These are phyloP conservation scores for Limnephilus marmoratus DNA, from an alignment of 2,888 invertebrate species.

Conservation along the genomic window DNA sequence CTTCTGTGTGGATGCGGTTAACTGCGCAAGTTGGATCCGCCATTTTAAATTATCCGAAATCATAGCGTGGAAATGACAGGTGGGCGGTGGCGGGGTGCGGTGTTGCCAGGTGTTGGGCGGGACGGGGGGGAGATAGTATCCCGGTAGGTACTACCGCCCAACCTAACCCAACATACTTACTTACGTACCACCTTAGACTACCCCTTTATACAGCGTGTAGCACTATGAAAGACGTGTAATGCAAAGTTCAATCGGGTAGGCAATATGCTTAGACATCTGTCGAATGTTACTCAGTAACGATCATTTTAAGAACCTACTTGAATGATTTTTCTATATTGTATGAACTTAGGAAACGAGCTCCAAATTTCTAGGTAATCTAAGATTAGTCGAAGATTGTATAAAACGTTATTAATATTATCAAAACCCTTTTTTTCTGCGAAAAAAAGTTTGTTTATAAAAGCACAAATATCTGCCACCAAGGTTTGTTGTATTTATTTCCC, in stretches of 20 bases:
- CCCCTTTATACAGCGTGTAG: not conserved
- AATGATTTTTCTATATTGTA: no score
- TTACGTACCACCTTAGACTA: not conserved
- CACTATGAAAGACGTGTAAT: not conserved
- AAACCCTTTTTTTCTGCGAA: no score
- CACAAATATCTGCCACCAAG: no score
- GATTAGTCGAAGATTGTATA: no score
- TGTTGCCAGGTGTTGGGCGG: slow-evolving; percentile 37
- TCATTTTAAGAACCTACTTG: no score
- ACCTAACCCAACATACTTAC: not conserved
- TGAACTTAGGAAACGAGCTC: no score
- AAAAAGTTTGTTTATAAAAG: no score
- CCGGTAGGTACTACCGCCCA: not conserved
- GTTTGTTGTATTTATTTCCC: no score
- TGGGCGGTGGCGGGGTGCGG: slow-evolving; percentile 52
- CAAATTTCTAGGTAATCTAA: no score
- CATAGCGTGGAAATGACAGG: slow-evolving; percentile 60
- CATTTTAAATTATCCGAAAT: slow-evolving; percentile 60
- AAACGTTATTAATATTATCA: no score
- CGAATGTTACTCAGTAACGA: not conserved
- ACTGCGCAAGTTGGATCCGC: slow-evolving; percentile 48
- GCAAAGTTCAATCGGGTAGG: not conserved
- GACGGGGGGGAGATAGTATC: not conserved
- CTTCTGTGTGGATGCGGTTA: slow-evolving; percentile 51
- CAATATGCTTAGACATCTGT: not conserved